Evolutionary conservation across 2,797 vertebrate genomes (phyloP), one percentile per base, ranked within the genome.

Genomic region (Oryzias dopingdopingensis): DNA sequence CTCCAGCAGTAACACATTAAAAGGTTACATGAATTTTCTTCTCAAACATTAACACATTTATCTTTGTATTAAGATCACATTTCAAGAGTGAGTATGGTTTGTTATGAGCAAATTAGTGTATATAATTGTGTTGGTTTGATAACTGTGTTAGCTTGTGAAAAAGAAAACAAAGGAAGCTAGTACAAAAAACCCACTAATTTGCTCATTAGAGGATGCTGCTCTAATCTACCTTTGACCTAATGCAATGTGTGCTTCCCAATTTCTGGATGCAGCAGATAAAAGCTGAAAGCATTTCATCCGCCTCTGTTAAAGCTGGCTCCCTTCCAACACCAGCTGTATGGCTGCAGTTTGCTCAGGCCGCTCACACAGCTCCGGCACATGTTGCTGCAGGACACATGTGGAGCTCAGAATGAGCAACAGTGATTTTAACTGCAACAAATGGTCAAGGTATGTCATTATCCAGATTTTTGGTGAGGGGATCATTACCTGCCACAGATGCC

Each of bases 401-500:
- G 70, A 58, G 70, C 72, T 65, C 40, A 4, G 53, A 77, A 57
- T 54, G 83, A 84, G 86, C 87, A 84, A 85, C 86, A 84, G 82
- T 87, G 88, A 90, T 84, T 88, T 78, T 85, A 86, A 88, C 81
- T 51, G 86, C 87, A 88, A 86, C 87, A 89, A 89, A 90, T 88
- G 88, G 84, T 68, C 44, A 70, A 70, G 84, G 74, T 76, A 42
- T 80, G 80, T 80, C 79, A 77, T 85, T 88, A 85, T 77, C 76
- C 81, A 81, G 87, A 87, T 86, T 88, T 79, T 45, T 62, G 75
- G 69, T 62, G 59, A 67, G 59, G 77, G 82, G 82, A 85, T 87
- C 84, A 83, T 84, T 90, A 88, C 86, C 87, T 87, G 87, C 79
- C 89, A 89, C 87, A 90, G 88, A 89, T 89, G 89, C 85, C 84